Base-by-base conservation (phyloP, 1,140 invertebrate genomes). In the Atta colombica region DNA sequence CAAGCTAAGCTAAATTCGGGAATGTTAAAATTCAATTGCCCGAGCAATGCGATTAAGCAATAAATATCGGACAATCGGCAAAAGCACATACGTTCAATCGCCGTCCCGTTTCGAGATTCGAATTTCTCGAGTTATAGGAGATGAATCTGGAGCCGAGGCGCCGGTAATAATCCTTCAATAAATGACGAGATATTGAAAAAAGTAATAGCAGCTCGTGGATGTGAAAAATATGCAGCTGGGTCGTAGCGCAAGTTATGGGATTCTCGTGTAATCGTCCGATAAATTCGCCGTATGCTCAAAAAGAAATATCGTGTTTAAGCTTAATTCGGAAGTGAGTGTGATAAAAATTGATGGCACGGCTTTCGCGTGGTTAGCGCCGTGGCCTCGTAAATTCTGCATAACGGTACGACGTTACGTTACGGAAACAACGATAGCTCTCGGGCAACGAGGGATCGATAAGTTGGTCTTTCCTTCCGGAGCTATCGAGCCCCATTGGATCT, bases 241-340 rank as follows among this genome's bases (percentile, higher is more conserved):
- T 81, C 10, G 53, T 82, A 72, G 68, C 63, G 63, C 49, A 12
- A 72, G 25, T 72, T 74, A 75, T 35, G 55, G 80, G 58, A 63
- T 82, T 61, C n/a, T 14, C 69, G 25, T 51, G 80, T 61, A 61
- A 84, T 84, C 80, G 69, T 84, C 55, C 80, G 69, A 84, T 84
- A 84, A 75, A 84, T 84, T 58, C 69, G 45, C 39, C 69, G 25
- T 78, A 66, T 53, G 60, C 63, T 65, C 61, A 25, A 39, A 66
- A 58, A 78, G 82, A 78, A 78, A 85, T 78, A 85, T 78, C 61
- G 75, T 69, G 63, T 71, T 77, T 85, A 65, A 85, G 63, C 63
- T 85, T 85, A 78, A 85, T 85, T 85, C 82, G 49, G 74, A 78
- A 65, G 82, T 77, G 71, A 85, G 82, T 55, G 74, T 66, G 74